Percentiles rank a stretch among this genome's conserved stretches.
Evolutionary conservation across 2,797 vertebrate species (phyloP).

Genomic region (Acipenser ruthenus): DNA sequence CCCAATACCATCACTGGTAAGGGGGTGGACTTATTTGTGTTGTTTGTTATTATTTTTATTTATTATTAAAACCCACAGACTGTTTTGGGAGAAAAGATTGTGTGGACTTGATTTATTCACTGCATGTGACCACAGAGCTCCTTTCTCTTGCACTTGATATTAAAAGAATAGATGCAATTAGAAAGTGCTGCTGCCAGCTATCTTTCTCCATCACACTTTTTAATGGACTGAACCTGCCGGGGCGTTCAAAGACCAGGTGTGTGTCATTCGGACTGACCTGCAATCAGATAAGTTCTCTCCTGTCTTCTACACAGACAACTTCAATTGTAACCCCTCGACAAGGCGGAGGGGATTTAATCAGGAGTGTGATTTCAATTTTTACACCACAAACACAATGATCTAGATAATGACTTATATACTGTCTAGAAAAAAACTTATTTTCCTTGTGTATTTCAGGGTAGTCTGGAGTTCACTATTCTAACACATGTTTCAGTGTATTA

Average conservation of each 20-base stretch:
- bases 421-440: not conserved
- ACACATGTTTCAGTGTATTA: not conserved
- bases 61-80: too few species aligned
- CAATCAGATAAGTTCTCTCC: not conserved
- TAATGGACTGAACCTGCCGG: not conserved
- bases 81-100: too few species aligned
- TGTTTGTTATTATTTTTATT: too few species aligned
- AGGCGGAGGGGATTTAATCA: not conserved
- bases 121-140: not conserved
- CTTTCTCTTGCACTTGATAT: not conserved
- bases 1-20: too few species aligned
- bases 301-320: not conserved
- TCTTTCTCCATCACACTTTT: not conserved
- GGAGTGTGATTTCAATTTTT: constrained; percentile 3
- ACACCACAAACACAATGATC: not conserved
- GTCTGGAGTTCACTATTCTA: not conserved
- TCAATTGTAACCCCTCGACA: not conserved
- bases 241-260: not conserved
- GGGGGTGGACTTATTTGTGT: too few species aligned
- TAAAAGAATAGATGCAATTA: not conserved
- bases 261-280: not conserved
- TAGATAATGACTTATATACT: not conserved
- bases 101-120: too few species aligned
- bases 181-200: not conserved
- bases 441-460: too few species aligned